Conservation (phyloP, 1,140 invertebrate genomes). For the Sminthurinus signatus region DNA sequence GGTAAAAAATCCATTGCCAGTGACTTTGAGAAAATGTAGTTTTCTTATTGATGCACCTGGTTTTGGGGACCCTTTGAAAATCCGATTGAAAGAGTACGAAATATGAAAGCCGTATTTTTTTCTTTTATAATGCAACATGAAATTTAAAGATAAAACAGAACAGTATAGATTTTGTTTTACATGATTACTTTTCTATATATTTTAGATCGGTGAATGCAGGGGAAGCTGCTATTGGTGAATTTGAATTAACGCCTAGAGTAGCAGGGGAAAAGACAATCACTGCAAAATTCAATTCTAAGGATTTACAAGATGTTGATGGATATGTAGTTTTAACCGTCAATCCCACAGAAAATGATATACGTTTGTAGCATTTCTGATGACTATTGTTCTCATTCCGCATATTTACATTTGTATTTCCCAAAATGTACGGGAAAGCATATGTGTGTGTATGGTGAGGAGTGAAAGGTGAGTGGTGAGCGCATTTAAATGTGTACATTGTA, state of each 20-base stretch:
- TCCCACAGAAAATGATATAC: conserved; percentile 2
- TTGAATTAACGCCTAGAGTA: conserved; percentile 63
- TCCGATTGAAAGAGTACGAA: conserved; percentile 58
- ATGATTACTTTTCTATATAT: background rate
- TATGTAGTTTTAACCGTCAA: conserved; percentile 49
- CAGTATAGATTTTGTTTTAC: background rate
- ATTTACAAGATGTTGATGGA: conserved; percentile 76
- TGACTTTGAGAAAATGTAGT: conserved; percentile 62
- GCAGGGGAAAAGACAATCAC: conserved; percentile 66
- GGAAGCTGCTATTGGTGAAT: conserved; percentile 58
- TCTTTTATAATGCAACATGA: too few species aligned
- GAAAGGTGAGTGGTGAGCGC: too few species aligned
- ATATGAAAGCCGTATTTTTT: too few species aligned
- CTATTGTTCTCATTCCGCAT: too few species aligned
- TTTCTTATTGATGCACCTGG: conserved; percentile 76
- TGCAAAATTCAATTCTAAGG: conserved; percentile 72
- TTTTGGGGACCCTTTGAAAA: conserved; percentile 61
- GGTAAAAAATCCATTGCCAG: conserved; percentile 76
- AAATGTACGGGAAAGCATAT: too few species aligned
- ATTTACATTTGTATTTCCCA: too few species aligned
- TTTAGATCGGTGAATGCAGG: conserved; percentile 54
- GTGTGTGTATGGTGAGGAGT: too few species aligned
- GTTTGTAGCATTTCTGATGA: too few species aligned
- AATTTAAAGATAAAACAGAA: background rate
- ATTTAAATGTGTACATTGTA: too few species aligned